Conservation (phyloP, 2,888 invertebrate genomes). For the Deilephila elpenor region DNA sequence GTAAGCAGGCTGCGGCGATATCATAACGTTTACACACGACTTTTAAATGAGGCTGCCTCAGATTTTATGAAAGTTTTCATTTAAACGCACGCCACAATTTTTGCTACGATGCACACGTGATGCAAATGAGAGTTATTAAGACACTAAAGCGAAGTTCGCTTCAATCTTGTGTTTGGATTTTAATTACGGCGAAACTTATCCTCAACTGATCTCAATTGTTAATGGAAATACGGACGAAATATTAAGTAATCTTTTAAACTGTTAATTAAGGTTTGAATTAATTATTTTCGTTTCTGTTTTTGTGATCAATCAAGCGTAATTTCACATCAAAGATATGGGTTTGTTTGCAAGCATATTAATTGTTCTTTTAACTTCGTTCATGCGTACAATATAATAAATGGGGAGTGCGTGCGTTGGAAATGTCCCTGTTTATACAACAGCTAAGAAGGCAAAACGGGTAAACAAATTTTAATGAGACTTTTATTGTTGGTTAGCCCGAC, state of each 20-base stretch:
- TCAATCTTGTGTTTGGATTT: not conserved
- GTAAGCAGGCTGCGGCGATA: slow-evolving; percentile 75
- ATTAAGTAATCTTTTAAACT: not conserved
- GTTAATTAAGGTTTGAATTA: not conserved
- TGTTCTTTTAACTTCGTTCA: slow-evolving; percentile 1
- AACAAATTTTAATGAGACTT: slow-evolving; percentile 26
- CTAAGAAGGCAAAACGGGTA: slow-evolving; percentile 7
- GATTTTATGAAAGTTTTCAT: slow-evolving; percentile 63
- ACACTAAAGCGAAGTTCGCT: slow-evolving; percentile 14
- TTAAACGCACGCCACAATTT: slow-evolving; percentile 49
- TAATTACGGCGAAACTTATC: slow-evolving; percentile 1
- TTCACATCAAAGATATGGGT: not conserved
- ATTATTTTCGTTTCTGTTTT: not conserved
- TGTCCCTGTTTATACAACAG: slow-evolving; percentile 7
- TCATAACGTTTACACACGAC: slow-evolving; percentile 75
- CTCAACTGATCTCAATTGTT: not conserved
- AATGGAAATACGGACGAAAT: not conserved
- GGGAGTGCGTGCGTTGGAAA: not conserved
- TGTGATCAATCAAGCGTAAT: not conserved
- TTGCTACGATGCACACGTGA: slow-evolving; percentile 34
- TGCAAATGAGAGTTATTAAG: slow-evolving; percentile 30
- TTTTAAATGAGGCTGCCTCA: slow-evolving; percentile 69
- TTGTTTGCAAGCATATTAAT: not conserved
- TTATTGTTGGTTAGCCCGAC: slow-evolving; percentile 13
- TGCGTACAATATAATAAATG: slow-evolving; percentile 13